phyloP scores from a whole-genome alignment of 2,113 vertebrate genomes.

The Capreolus pygargus region DNA sequence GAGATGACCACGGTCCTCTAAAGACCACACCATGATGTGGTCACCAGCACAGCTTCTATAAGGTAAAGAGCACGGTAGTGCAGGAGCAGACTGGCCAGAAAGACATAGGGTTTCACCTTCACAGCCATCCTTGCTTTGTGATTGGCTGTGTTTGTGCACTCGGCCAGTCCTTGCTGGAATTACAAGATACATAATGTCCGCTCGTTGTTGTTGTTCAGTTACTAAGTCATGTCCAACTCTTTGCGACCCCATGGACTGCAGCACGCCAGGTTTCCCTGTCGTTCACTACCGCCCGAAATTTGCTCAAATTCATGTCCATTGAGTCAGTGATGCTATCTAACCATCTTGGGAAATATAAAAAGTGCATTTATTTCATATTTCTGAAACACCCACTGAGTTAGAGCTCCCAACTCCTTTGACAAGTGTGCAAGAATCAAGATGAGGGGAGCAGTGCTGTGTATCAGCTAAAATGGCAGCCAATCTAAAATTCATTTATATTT shows the following conservation, averaged over 20 bases:
- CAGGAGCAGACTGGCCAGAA: neutral
- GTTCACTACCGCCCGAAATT: neutral
- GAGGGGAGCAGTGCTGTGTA: neutral
- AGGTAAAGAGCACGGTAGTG: neutral
- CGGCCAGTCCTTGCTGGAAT: neutral
- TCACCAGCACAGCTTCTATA: neutral
- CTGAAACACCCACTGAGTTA: neutral
- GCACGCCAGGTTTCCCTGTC: neutral
- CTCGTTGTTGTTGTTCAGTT: neutral
- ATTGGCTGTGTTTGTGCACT: neutral
- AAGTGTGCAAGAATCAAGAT: neutral
- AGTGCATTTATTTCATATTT: constrained; percentile 9
- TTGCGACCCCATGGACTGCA: neutral
- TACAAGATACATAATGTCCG: neutral
- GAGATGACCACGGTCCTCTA: neutral
- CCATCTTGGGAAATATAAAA: neutral
- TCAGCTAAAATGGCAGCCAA: neutral
- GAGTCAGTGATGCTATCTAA: neutral
- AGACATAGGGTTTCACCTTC: neutral
- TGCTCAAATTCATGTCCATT: neutral
- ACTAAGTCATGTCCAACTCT: neutral
- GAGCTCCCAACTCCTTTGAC: neutral
- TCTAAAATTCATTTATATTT: constrained; percentile 18
- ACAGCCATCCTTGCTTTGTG: neutral
- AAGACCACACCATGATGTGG: neutral